phyloP scores from a whole-genome alignment of 2,797 vertebrate genomes.

The Eidolon dupreanum region DNA sequence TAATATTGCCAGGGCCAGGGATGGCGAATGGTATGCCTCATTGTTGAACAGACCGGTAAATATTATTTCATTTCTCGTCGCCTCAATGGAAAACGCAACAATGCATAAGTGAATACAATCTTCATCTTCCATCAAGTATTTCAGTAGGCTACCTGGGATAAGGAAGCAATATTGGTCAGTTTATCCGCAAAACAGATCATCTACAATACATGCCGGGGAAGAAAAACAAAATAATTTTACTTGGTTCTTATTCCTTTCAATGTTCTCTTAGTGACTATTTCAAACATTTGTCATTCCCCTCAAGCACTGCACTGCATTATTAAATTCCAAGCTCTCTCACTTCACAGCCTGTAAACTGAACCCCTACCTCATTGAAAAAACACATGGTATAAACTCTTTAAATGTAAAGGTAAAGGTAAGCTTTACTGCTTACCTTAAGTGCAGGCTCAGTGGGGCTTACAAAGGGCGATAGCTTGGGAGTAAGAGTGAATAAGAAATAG shows the following conservation, averaged over 20 bases:
- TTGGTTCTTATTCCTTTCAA: neutral
- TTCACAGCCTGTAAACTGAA: neutral
- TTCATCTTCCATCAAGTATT: slow-evolving; percentile 91
- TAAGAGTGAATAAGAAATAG: neutral
- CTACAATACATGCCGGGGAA: neutral
- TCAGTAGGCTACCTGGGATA: slow-evolving; percentile 86
- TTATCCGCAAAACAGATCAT: neutral
- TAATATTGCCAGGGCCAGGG: slow-evolving; percentile 91
- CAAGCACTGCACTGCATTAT: neutral
- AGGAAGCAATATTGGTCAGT: neutral
- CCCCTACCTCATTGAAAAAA: neutral
- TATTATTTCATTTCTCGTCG: slow-evolving; percentile 59
- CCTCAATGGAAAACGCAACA: slow-evolving; percentile 89
- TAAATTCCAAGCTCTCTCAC: neutral
- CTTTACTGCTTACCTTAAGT: neutral
- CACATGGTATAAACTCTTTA: neutral
- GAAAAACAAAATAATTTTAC: neutral
- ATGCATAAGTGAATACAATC: slow-evolving; percentile 92
- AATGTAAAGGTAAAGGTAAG: too few species aligned
- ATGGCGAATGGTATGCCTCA: slow-evolving; percentile 93
- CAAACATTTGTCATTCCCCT: neutral
- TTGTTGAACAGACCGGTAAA: slow-evolving; percentile 95
- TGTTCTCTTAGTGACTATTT: neutral
- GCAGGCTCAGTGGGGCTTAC: neutral
- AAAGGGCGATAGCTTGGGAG: neutral